Percentiles rank a stretch among this genome's conserved stretches.
Conservation (phyloP, 1,140 invertebrate species). For the Archivesica marissinica region DNA sequence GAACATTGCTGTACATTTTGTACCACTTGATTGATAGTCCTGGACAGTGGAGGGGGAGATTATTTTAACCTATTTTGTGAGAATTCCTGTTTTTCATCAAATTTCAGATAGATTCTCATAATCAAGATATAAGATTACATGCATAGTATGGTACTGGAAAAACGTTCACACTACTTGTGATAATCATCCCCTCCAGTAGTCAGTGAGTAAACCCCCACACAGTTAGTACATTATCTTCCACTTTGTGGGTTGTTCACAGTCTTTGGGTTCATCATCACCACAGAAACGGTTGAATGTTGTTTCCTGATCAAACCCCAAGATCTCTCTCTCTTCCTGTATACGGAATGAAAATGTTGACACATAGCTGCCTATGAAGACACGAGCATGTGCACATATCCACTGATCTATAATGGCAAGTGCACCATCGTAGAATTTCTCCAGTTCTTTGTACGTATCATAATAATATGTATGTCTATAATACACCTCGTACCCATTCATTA, state of each 20-base stretch:
- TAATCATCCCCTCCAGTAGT: no score
- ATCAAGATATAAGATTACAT: no score
- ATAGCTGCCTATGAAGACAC: slow-evolving; percentile 93
- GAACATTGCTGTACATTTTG: no score
- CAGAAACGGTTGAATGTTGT: slow-evolving; percentile 97
- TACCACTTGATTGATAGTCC: no score
- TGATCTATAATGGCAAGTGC: slow-evolving; percentile 98
- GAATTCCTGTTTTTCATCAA: no score
- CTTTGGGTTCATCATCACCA: slow-evolving; percentile 74
- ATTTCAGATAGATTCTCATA: no score
- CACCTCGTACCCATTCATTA: slow-evolving; percentile 76
- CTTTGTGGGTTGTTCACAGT: slow-evolving; percentile 78
- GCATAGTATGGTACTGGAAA: no score
- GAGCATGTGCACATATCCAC: slow-evolving; percentile 95
- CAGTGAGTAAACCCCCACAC: no score
- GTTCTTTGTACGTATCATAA: slow-evolving; percentile 82
- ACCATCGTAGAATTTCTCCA: slow-evolving; percentile 89
- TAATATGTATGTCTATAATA: slow-evolving; percentile 84
- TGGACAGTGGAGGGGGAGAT: no score
- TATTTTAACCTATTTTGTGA: no score
- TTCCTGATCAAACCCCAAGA: slow-evolving; percentile 91
- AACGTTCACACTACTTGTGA: no score
- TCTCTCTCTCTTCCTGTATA: slow-evolving; percentile 98
- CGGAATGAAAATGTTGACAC: slow-evolving; percentile 98
- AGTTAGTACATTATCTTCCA: slow-evolving; percentile 65